phyloP scores from a whole-genome alignment of 2,113 vertebrate species.

The Pachyramphus minor region DNA sequence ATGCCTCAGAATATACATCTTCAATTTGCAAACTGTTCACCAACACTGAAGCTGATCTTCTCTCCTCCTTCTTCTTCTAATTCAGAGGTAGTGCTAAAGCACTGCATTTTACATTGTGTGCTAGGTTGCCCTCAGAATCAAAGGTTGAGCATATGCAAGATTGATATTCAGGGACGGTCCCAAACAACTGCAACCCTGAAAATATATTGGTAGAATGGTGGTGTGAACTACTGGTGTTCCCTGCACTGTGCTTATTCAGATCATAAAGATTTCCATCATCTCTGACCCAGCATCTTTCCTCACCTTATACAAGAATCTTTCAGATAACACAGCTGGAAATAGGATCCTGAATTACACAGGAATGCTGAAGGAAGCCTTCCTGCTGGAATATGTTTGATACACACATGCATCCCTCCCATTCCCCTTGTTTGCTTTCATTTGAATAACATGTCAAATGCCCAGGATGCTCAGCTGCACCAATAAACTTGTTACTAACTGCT shows the following conservation, averaged over 20 bases:
- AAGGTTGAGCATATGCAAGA: neutral
- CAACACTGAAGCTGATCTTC: neutral
- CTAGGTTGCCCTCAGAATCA: neutral
- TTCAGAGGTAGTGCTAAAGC: neutral
- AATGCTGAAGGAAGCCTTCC: neutral
- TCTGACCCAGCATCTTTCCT: neutral
- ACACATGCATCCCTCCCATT: neutral
- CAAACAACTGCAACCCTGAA: neutral
- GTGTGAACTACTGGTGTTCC: neutral
- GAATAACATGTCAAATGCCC: fast-evolving
- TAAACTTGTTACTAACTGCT: neutral
- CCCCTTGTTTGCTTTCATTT: neutral
- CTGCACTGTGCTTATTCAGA: neutral
- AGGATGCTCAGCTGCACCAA: neutral
- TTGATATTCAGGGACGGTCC: neutral
- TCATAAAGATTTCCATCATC: neutral
- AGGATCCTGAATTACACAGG: neutral
- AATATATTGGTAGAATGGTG: neutral
- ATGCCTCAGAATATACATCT: neutral
- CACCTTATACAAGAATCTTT: neutral
- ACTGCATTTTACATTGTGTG: neutral
- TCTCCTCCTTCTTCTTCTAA: neutral
- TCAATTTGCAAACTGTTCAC: neutral
- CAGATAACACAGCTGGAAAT: neutral
- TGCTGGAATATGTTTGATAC: neutral